Base-by-base conservation (phyloP, 1,140 invertebrate genomes). In the Dinoponera quadriceps region DNA sequence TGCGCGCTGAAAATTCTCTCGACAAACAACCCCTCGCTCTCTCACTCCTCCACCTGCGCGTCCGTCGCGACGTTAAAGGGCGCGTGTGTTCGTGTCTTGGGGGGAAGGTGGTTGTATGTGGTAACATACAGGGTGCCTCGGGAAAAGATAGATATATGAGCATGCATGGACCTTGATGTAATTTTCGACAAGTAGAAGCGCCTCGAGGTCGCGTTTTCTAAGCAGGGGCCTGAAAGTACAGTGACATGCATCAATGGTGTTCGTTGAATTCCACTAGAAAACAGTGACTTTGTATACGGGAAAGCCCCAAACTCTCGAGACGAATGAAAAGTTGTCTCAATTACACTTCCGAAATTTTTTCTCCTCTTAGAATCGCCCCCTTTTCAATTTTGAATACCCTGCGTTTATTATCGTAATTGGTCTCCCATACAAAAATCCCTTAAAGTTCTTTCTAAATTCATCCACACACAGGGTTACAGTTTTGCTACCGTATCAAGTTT, bases 1-100 rank as follows among this genome's bases (percentile, higher is more conserved):
- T 72, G 80, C 78, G 85, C 85, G 69, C 72, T 87, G 88, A 89
- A 89, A 89, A 89, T 83, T 89, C 88, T 85, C 78, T 85, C 85
- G 88, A 87, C 88, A 89, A 89, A 89, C 83, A 89, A 82, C 85
- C 83, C n/a, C 88, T 87, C 80, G 77, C 60, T 54, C 48, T 48
- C 44, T 29, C 20, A 48, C 18, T 74, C 29, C 14, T 51, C 74
- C 29, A 27, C 27, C 18, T 20, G 29, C 68, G 65, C 57, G 14
- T 7, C 51, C 68, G n/a, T 14, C 69, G 20, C 33, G 29, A 72
- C 20, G 72, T 13, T 87, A 80, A 87, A 87, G 66, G 85, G 55
- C 73, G 72, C 57, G 72, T 75, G 57, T 75, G 72, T 59, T 29
- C 29, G 54, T 75, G 57, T 62, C 72, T 75, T 75, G 57, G 57